phyloP scores from a whole-genome alignment of 1,140 invertebrate genomes.

The Hycleus cichorii region DNA sequence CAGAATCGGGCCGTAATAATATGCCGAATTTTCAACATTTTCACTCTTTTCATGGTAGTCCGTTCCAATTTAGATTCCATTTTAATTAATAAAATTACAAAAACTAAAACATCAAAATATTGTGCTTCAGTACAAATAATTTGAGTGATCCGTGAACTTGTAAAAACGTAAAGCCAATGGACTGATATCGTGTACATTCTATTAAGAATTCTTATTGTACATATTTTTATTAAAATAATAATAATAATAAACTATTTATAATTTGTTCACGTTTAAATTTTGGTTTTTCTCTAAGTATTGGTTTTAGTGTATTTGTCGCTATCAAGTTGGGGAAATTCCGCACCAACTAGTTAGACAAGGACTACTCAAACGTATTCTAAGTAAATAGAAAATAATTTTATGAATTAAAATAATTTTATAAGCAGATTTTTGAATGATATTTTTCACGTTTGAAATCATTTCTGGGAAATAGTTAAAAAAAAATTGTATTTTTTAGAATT shows the following conservation, averaged over 20 bases:
- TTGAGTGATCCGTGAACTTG: too few relatives aligned
- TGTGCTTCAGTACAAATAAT: not conserved
- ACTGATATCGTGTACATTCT: conserved; percentile 13
- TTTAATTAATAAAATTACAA: conserved; percentile 56
- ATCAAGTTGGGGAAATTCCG: not conserved
- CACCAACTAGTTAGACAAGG: too few relatives aligned
- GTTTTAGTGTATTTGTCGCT: not conserved
- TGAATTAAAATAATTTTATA: too few relatives aligned
- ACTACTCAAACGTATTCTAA: too few relatives aligned
- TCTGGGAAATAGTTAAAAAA: too few relatives aligned
- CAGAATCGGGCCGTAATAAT: conserved; percentile 64
- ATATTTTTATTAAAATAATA: conserved; percentile 9
- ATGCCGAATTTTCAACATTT: conserved; percentile 61
- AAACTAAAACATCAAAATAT: not conserved
- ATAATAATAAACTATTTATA: conserved; percentile 15
- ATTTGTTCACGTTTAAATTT: conserved; percentile 2
- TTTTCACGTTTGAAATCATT: too few relatives aligned
- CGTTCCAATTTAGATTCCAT: conserved; percentile 96
- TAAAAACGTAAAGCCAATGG: not conserved
- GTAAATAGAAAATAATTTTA: too few relatives aligned
- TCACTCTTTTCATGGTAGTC: conserved; percentile 79
- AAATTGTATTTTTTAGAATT: too few relatives aligned
- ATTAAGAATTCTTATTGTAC: conserved; percentile 8
- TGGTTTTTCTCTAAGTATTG: not conserved
- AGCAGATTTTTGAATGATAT: too few relatives aligned